Evolutionary conservation across 1,140 invertebrate genomes (phyloP), one percentile per base, ranked within the genome.

Genomic region (Calliphora vicina): DNA sequence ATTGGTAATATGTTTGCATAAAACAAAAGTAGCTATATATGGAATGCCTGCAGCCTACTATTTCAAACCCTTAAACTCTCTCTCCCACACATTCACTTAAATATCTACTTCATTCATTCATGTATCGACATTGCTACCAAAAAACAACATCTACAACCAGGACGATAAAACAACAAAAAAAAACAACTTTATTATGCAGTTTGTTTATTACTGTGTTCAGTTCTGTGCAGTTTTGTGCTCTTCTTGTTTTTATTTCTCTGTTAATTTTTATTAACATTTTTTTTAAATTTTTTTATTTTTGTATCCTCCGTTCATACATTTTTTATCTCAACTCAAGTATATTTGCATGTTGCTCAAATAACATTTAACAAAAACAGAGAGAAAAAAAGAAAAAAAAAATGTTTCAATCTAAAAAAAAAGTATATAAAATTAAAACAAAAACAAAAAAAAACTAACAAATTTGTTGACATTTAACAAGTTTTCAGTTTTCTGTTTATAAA

Each of bases 401-500:
- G 17, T 50, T 50, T 50, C 17, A 67, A 67, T 10, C 17, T 67
- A 9, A 4, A 67, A 67, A 67, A 67, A 67, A 23, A 3, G 20
- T 23, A 23, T 23, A 57, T n/a, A 57, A 57, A 57, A n/a, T 17
- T 17, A 17, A 57, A 57, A 1, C 12, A 57, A 57, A 57, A 57
- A 17, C 50, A 57, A 17, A 57, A 57, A 17, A 57, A 57, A 57
- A 6, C n/a, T n/a, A 67, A 67, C 61, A 67, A 67, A 67, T 67
- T 67, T 67, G 61, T 67, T 67, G 61, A 67, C 61, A 67, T 67
- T 67, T 67, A 67, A 67, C 61, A 67, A 67, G 61, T 67, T 67
- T 67, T 67, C 61, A 12, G 61, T 67, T n/a, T n/a, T 67, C 61
- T 67, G 61, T 67, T 67, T 67, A 67, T 67, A 67, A 67, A 67